A percentile compares a stretch with the other conserved stretches of the same genome.
These are phyloP conservation scores for Rhagoletis pomonella DNA, from an alignment of 1,140 invertebrate species.

Conservation along the genomic window DNA sequence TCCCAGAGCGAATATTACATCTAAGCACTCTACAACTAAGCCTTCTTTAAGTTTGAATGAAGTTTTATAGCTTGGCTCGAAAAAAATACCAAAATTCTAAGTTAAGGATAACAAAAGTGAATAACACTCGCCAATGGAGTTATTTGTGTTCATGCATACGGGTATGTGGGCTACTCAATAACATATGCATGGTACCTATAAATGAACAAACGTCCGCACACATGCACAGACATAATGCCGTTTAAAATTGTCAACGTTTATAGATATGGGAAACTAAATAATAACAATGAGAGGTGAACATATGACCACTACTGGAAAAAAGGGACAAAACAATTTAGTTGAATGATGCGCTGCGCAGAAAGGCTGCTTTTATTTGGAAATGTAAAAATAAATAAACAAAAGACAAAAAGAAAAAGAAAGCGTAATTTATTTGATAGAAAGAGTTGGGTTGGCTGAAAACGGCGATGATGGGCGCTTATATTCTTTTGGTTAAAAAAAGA, in stretches of 20 bases:
- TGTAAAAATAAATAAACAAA: neutral
- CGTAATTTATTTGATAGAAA: too few species aligned
- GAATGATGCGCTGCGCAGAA: neutral
- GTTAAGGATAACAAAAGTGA: constrained; percentile 9
- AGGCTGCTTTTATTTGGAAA: neutral
- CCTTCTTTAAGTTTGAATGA: constrained; percentile 21
- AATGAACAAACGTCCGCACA: too few species aligned
- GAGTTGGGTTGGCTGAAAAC: too few species aligned
- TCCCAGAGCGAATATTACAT: neutral
- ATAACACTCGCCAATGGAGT: neutral
- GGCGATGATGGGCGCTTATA: neutral
- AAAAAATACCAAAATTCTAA: neutral
- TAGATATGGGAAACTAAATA: constrained; percentile 21
- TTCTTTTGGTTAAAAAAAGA: neutral
- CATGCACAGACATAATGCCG: neutral
- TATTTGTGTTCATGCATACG: too few species aligned
- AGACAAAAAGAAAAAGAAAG: neutral
- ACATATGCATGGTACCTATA: too few species aligned
- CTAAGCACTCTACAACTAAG: neutral
- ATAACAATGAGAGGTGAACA: neutral
- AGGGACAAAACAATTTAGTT: constrained; percentile 26
- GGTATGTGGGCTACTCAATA: too few species aligned
- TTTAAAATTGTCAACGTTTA: constrained; percentile 12
- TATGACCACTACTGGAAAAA: neutral
- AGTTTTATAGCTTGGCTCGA: neutral